Evolutionary conservation across 2,113 vertebrate genomes (phyloP).

Genomic region (Eulemur macaco): DNA sequence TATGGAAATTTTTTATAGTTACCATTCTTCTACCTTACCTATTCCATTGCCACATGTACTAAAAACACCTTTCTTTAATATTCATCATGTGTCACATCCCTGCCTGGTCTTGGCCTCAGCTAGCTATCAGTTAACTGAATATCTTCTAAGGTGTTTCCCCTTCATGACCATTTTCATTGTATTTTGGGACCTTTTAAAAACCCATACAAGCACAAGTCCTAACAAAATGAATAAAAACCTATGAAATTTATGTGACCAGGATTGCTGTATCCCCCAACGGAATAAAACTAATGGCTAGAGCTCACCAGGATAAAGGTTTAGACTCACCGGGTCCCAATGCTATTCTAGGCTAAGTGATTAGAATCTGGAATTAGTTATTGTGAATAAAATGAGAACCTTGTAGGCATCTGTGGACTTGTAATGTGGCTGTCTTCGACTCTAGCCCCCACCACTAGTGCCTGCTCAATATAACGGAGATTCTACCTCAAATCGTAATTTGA

Average conservation of each 20-base stretch:
- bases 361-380: neutral
- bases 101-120: neutral
- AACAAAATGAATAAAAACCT: neutral
- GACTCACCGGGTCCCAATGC: neutral
- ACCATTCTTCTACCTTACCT: neutral
- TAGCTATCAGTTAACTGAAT: neutral
- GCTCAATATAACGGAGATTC: neutral
- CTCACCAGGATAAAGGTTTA: neutral
- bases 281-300: neutral
- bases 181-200: neutral
- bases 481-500: neutral
- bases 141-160: neutral
- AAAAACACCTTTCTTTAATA: neutral
- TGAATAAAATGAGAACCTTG: neutral
- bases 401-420: neutral
- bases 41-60: neutral
- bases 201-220: neutral
- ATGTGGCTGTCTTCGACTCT: neutral
- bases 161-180: neutral
- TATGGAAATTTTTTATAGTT: neutral
- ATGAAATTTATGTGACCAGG: neutral
- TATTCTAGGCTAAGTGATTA: neutral
- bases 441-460: neutral
- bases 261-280: neutral
- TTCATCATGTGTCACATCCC: neutral